phyloP scores from a whole-genome alignment of 1,140 invertebrate species.

The Aphaenogaster floridana region DNA sequence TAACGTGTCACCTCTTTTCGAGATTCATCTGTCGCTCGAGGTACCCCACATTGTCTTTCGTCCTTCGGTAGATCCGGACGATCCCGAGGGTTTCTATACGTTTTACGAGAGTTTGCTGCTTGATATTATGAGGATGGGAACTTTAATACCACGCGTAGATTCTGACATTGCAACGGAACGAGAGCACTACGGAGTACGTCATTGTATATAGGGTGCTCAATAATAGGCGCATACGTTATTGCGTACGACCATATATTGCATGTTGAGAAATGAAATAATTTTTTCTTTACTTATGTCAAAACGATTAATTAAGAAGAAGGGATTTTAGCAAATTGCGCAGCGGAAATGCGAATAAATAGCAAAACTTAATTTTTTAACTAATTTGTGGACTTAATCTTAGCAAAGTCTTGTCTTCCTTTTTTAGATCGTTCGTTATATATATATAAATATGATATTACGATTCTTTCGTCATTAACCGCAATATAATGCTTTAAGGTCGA shows the following conservation, averaged over 20 bases:
- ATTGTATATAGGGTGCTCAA: slow-evolving; percentile 20
- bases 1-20: slow-evolving; percentile 86
- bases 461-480: slow-evolving; percentile 7
- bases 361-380: slow-evolving; percentile 1
- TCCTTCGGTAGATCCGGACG: slow-evolving; percentile 89
- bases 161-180: slow-evolving; percentile 79
- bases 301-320: slow-evolving; percentile 3
- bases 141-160: slow-evolving; percentile 89
- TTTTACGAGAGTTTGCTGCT: slow-evolving; percentile 88
- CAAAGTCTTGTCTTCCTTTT: background rate
- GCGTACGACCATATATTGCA: background rate
- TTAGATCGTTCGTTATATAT: background rate
- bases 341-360: background rate
- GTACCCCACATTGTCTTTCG: slow-evolving; percentile 89
- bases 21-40: slow-evolving; percentile 89
- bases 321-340: background rate
- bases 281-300: background rate
- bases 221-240: slow-evolving; percentile 30
- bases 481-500: slow-evolving; percentile 72
- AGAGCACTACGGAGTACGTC: slow-evolving; percentile 79
- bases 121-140: slow-evolving; percentile 90
- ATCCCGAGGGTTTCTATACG: slow-evolving; percentile 88
- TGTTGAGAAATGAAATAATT: background rate
- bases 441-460: background rate
- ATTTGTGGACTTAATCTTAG: background rate